Evolutionary conservation across 1,140 invertebrate species (phyloP), one percentile per base, ranked within the genome.

Genomic region (Drosophila bocqueti): DNA sequence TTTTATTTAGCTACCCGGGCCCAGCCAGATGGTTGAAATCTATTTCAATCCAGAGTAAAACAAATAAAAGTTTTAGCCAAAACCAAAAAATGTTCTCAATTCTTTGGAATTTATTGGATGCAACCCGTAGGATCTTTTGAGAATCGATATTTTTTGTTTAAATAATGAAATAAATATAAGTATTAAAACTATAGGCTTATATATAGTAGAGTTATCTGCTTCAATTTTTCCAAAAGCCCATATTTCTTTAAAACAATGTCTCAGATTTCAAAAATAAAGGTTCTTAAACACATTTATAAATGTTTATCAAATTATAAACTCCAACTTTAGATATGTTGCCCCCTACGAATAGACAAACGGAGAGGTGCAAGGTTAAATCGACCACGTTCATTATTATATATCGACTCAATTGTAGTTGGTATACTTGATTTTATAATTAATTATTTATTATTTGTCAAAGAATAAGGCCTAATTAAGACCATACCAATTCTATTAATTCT

Each of bases 1-100:
- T 85, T 86, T 85, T 86, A 86, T 86, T 86, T 85, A 82, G 78
- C 73, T 78, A 58, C 68, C 54, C 62, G 79, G 67, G 62, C 47
- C 65, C 68, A 67, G 61, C 36, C 79, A 63, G 57, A 54, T 36
- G 57, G 45, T 50, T 49, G 16, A 40, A 57, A 34, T 11, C 50
- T 52, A 18, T 34, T 52, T 18, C 29, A 18, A 52, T 34, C 2
- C n/a, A 34, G n/a, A 52, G n/a, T 16, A n/a, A 57, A 57, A 57
- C 21, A n/a, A 40, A 57, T n/a, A n/a, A 24, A 57, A n/a, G 4
- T 4, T 40, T 40, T 26, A n/a, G 52, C 2, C 9, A 57, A 26
- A 40, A 26, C 15, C 40, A 4, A 24, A 16, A 40, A 40, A 21
- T 21, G 8, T 9, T 4, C 26, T 4, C 5, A 4, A 15, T 5